Percentiles rank a stretch among this genome's conserved stretches.
Evolutionary conservation across 2,888 invertebrate species (phyloP).

Genomic region (Diarsia mendica): DNA sequence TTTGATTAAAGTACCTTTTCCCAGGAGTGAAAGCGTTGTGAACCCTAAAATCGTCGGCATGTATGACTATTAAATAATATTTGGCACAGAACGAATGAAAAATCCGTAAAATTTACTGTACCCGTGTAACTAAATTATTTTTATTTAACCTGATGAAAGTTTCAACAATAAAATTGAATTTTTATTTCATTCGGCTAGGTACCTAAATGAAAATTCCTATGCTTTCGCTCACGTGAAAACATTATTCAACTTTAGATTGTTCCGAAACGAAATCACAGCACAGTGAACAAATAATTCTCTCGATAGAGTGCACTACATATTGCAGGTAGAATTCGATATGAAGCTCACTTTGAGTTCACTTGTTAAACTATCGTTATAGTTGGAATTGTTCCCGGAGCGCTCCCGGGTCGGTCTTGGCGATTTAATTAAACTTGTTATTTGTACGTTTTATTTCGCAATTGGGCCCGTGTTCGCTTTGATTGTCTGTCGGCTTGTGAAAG

Average conservation of each 20-base stretch:
- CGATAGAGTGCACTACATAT: slow-evolving; percentile 78
- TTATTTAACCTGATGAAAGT: slow-evolving; percentile 37
- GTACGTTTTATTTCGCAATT: slow-evolving; percentile 89
- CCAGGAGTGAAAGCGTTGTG: neutral
- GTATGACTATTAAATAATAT: slow-evolving; percentile 40
- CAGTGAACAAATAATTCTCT: slow-evolving; percentile 74
- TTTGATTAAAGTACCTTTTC: neutral
- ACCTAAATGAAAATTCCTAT: slow-evolving; percentile 35
- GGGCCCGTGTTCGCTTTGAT: slow-evolving; percentile 84
- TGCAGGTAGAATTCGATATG: slow-evolving; percentile 82
- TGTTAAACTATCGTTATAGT: slow-evolving; percentile 87
- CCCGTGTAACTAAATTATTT: slow-evolving; percentile 30
- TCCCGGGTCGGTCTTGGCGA: slow-evolving; percentile 81
- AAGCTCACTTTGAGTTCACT: slow-evolving; percentile 85
- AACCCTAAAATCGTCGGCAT: neutral
- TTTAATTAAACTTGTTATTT: slow-evolving; percentile 90
- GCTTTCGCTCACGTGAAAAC: slow-evolving; percentile 29
- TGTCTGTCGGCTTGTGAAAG: slow-evolving; percentile 79
- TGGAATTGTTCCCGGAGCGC: slow-evolving; percentile 81
- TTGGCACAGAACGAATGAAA: slow-evolving; percentile 39
- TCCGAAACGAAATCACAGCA: slow-evolving; percentile 65
- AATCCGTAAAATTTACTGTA: slow-evolving; percentile 35
- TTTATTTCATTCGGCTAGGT: slow-evolving; percentile 27
- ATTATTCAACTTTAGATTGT: slow-evolving; percentile 57
- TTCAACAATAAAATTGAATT: slow-evolving; percentile 20